Evolutionary conservation across 2,888 invertebrate species (phyloP).

Genomic region (Scaptodrosophila latifasciaeformis): DNA sequence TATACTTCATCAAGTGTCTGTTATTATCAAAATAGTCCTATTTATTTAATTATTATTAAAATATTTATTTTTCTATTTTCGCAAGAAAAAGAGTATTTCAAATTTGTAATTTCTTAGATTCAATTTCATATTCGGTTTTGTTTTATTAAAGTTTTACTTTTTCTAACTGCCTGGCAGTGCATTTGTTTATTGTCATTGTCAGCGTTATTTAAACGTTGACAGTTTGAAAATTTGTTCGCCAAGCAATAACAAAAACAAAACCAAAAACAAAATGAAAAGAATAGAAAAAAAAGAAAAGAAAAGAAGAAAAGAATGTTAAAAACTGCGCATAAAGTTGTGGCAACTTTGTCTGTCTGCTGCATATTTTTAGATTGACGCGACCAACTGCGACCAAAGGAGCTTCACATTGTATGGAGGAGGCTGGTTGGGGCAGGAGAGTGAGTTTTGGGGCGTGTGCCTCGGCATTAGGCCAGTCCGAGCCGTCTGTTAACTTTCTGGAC

Average conservation of each 20-base stretch:
- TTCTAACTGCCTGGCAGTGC: constrained; percentile 31
- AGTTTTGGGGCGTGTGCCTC: too few relatives aligned
- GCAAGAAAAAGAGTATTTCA: too few relatives aligned
- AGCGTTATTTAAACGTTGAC: constrained; percentile 65
- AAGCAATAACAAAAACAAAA: constrained; percentile 7
- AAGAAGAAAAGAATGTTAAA: constrained; percentile 8
- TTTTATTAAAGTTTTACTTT: constrained; percentile 36
- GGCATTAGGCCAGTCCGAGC: not conserved
- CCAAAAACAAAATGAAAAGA: too few relatives aligned
- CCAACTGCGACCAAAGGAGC: not conserved
- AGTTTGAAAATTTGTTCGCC: constrained; percentile 41
- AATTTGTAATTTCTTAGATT: too few relatives aligned
- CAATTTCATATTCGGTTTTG: too few relatives aligned
- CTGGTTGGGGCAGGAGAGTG: not conserved
- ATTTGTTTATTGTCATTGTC: constrained; percentile 65
- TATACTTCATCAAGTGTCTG: not conserved
- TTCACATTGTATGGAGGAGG: too few relatives aligned
- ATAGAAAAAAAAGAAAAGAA: too few relatives aligned
- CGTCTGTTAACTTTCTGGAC: not conserved
- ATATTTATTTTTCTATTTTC: not conserved
- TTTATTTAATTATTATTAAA: not conserved
- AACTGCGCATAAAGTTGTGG: constrained; percentile 8
- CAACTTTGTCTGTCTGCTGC: constrained; percentile 32
- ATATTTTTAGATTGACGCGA: constrained; percentile 1
- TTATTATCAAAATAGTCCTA: constrained; percentile 12